These are phyloP conservation scores for Monopis laevigella DNA, from an alignment of 2,888 invertebrate species.

Conservation along the genomic window DNA sequence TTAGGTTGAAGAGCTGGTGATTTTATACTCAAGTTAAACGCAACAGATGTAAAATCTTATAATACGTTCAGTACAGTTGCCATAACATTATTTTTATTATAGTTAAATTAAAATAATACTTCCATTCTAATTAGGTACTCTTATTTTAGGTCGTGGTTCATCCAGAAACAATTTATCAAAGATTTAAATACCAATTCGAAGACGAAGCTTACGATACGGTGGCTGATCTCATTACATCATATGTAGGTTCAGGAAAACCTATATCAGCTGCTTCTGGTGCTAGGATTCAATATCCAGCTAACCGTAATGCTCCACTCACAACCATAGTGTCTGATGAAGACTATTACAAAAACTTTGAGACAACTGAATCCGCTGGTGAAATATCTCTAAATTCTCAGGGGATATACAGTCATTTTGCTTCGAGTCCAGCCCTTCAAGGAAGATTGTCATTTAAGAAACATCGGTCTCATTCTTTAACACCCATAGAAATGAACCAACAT, in stretches of 20 bases:
- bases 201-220: conserved; percentile 94
- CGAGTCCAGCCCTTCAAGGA: conserved; percentile 47
- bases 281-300: conserved; percentile 85
- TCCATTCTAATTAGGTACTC: no score
- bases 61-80: no score
- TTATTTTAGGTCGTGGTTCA: conserved; percentile 76
- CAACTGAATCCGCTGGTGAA: no score
- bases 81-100: no score
- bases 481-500: conserved; percentile 61
- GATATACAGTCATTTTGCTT: conserved; percentile 55
- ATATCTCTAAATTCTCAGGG: no score
- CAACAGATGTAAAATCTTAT: no score
- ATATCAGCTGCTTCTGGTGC: conserved; percentile 91
- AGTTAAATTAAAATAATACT: no score
- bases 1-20: no score
- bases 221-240: conserved; percentile 91
- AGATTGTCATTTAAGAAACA: conserved; percentile 63
- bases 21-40: no score
- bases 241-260: conserved; percentile 89
- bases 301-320: conserved; percentile 82
- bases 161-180: conserved; percentile 91
- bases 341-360: no score
- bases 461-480: conserved; percentile 82
- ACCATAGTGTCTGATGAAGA: no score
- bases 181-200: conserved; percentile 93